These are phyloP conservation scores for Xenopus petersii DNA, from an alignment of 2,797 vertebrate species.

Conservation along the genomic window DNA sequence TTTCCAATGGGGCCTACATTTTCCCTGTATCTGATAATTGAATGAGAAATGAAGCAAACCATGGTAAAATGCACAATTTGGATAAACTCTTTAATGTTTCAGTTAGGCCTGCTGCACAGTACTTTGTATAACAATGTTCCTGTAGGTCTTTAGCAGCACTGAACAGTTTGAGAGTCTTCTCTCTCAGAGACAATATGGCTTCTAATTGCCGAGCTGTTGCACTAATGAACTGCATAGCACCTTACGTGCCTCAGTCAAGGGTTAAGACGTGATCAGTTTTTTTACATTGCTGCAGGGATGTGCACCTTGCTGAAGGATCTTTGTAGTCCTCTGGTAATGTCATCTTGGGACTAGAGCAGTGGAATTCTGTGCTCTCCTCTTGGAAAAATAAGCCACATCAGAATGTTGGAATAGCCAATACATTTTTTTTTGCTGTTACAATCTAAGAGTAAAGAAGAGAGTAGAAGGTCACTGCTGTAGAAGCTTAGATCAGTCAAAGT, in stretches of 20 bases:
- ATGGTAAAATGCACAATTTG: conserved; percentile 11
- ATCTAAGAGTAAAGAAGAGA: not conserved
- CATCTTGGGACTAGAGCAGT: conserved; percentile 21
- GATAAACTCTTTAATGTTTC: conserved; percentile 4
- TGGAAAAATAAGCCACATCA: not conserved
- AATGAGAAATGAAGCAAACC: conserved; percentile 38
- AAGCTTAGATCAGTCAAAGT: conserved; percentile 12
- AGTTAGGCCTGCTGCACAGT: conserved; percentile 14
- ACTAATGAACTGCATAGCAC: conserved; percentile 66
- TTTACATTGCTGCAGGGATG: conserved; percentile 35
- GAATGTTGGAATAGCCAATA: not conserved
- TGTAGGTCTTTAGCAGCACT: conserved; percentile 20
- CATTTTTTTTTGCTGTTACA: not conserved
- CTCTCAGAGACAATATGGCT: conserved; percentile 55
- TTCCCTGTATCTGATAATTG: conserved; percentile 37
- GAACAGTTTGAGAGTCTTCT: conserved; percentile 24
- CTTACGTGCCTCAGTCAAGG: conserved; percentile 61
- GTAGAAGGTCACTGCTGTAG: conserved; percentile 8
- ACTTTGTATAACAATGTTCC: not conserved
- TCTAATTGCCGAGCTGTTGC: conserved; percentile 60
- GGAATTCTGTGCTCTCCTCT: conserved; percentile 9
- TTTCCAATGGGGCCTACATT: conserved; percentile 11
- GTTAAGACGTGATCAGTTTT: conserved; percentile 51
- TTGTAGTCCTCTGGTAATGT: conserved; percentile 44
- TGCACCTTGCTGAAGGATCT: conserved; percentile 63